Conservation (phyloP, 2,888 invertebrate species). For the Seira sanloemensis region DNA sequence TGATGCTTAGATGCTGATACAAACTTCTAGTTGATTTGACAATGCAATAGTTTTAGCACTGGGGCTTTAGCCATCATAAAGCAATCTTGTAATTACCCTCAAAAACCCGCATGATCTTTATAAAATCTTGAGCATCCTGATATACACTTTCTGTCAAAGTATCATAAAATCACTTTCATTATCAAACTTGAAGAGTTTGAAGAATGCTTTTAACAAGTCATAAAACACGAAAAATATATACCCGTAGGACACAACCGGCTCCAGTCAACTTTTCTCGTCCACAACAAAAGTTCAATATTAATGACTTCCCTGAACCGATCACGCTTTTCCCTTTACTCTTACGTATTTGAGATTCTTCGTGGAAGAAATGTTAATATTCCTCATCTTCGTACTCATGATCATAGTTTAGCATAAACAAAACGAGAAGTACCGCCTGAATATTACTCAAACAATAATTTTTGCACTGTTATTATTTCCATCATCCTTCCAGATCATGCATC, state of each 20-base stretch:
- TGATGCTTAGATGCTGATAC: no score
- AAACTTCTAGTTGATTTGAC: no score
- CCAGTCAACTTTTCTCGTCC: background rate
- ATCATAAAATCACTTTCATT: background rate
- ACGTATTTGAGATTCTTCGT: no score
- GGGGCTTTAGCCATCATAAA: no score
- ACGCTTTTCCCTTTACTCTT: slow-evolving; percentile 17
- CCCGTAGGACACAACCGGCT: background rate
- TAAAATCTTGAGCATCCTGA: no score
- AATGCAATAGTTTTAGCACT: no score
- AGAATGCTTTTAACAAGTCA: background rate
- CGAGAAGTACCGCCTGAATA: background rate
- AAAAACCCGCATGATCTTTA: no score
- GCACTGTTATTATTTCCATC: background rate
- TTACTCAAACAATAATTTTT: background rate
- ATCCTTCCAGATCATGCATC: background rate
- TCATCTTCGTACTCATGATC: no score
- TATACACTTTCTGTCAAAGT: no score
- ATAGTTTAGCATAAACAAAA: background rate
- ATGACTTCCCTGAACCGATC: slow-evolving; percentile 31
- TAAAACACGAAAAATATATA: background rate
- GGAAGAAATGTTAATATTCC: no score
- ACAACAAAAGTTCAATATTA: slow-evolving; percentile 25
- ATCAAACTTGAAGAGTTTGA: background rate
- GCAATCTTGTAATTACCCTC: no score